Evolutionary conservation across 2,113 vertebrate genomes (phyloP).

Genomic region (Zeus faber): DNA sequence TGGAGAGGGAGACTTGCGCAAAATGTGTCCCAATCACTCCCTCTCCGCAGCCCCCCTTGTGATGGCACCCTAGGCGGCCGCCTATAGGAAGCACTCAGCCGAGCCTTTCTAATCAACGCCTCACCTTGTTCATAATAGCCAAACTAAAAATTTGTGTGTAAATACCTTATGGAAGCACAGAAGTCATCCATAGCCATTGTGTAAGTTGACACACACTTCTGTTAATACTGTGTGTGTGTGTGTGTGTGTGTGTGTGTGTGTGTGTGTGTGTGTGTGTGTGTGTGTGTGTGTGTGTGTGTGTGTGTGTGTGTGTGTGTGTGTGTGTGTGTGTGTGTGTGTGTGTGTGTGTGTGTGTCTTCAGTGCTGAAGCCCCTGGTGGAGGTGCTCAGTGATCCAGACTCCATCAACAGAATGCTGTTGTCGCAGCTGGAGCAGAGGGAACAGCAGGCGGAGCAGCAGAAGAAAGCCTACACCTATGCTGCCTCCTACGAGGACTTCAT

Average conservation of each 20-base stretch:
- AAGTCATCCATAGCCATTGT: too few species aligned
- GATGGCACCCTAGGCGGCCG: too few species aligned
- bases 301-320: conserved; percentile 3
- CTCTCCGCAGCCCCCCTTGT: too few species aligned
- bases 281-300: conserved; percentile 1
- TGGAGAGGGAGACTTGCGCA: too few species aligned
- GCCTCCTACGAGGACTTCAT: conserved; percentile 98
- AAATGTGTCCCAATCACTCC: too few species aligned
- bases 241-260: conserved; percentile 2
- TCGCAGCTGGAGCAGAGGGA: conserved; percentile 93
- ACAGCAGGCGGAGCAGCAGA: conserved; percentile 92
- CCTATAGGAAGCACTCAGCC: too few species aligned
- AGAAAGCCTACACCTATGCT: conserved; percentile 95
- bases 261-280: conserved; percentile 7
- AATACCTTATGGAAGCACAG: too few species aligned
- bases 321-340: conserved; percentile 8
- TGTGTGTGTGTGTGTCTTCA: conserved; percentile 40
- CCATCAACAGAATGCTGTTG: conserved; percentile 93
- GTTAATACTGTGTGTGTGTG: background rate
- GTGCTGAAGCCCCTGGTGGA: conserved; percentile 94
- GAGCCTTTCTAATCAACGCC: too few species aligned
- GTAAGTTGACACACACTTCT: too few species aligned
- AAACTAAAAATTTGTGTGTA: too few species aligned
- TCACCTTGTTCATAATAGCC: too few species aligned
- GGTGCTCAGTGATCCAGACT: conserved; percentile 93